A percentile compares a stretch with the other conserved stretches of the same genome.
These are phyloP conservation scores for Asarcornis scutulata DNA, from an alignment of 2,113 vertebrate genomes.

Conservation along the genomic window DNA sequence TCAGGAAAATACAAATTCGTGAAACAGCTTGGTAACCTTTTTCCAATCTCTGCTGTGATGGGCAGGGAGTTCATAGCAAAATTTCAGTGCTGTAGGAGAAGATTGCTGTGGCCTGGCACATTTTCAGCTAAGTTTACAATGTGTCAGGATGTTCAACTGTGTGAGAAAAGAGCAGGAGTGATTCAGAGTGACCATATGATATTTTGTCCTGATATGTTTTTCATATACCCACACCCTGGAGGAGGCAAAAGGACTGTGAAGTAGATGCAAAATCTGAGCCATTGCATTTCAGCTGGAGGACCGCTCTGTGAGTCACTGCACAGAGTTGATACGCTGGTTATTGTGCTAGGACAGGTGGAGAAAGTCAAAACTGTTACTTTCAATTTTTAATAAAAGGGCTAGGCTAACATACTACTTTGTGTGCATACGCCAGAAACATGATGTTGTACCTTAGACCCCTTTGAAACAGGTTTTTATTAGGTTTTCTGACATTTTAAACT, in stretches of 20 bases:
- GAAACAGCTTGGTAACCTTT: neutral
- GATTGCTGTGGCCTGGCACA: conserved; percentile 29
- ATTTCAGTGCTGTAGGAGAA: conserved; percentile 4
- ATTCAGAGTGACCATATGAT: neutral
- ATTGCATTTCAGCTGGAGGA: neutral
- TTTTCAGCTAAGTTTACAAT: conserved; percentile 35
- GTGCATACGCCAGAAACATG: neutral
- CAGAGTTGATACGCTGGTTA: neutral
- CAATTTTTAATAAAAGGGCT: neutral
- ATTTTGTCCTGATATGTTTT: conserved; percentile 6
- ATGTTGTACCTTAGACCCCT: neutral
- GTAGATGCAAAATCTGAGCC: neutral
- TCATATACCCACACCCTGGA: neutral
- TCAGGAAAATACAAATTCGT: neutral
- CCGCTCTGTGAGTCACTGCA: neutral
- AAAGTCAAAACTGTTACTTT: neutral
- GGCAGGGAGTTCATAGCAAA: neutral
- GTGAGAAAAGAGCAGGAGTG: conserved; percentile 42
- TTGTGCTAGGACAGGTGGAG: neutral
- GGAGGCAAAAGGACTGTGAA: neutral
- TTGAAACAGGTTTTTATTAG: neutral
- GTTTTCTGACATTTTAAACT: neutral
- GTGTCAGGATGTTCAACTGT: conserved; percentile 25
- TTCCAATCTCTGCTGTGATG: neutral
- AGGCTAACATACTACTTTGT: neutral